Conservation (phyloP, 2,797 vertebrate species). For the Pangasius sanitwongsei region DNA sequence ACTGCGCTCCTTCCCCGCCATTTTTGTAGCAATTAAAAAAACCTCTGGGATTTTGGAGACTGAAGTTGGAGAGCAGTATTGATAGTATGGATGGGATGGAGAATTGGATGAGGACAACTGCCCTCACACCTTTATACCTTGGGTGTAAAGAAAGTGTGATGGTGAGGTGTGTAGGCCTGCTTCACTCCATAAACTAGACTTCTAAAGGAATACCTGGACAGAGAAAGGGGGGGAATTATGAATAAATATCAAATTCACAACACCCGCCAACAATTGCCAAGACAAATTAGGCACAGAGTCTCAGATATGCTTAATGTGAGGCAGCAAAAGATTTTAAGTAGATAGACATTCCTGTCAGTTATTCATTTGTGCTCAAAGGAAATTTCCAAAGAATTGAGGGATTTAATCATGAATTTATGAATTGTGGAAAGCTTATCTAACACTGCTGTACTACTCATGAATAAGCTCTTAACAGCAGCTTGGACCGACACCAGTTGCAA, state of each 20-base stretch:
- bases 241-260: conserved; percentile 5
- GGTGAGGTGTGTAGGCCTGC: background rate
- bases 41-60: conserved; percentile 33
- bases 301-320: background rate
- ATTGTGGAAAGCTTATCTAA: background rate
- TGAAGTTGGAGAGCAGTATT: background rate
- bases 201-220: background rate
- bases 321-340: conserved; percentile 13
- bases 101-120: background rate
- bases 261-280: conserved; percentile 19
- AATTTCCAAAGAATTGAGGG: background rate
- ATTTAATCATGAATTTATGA: background rate
- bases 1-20: conserved; percentile 92
- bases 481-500: background rate
- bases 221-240: conserved; percentile 2
- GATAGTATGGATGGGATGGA: background rate
- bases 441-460: background rate
- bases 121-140: background rate
- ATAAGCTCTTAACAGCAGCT: background rate
- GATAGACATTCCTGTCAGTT: background rate
- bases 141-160: background rate
- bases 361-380: conserved; percentile 32
- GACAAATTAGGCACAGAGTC: background rate
- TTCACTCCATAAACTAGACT: conserved; percentile 9
- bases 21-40: conserved; percentile 74